Evolutionary conservation across 2,888 invertebrate species (phyloP).

Genomic region (Troglohyphantes excavatus): DNA sequence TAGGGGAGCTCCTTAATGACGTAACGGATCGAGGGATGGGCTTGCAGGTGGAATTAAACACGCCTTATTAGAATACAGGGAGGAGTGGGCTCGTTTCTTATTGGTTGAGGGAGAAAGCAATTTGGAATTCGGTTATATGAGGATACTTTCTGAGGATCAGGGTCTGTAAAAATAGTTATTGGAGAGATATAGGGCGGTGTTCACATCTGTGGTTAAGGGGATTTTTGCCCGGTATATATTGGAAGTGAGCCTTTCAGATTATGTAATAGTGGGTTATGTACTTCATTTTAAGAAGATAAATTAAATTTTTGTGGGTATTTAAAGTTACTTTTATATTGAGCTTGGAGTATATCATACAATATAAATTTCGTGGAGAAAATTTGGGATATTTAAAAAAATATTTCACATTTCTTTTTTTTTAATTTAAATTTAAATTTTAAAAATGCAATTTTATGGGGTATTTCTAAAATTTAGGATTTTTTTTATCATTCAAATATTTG

Average conservation of each 20-base stretch:
- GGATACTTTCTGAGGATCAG: constrained; percentile 8
- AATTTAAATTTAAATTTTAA: no score
- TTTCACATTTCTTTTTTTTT: no score
- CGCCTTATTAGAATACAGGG: constrained; percentile 75
- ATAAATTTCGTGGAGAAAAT: no score
- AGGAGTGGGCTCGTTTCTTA: constrained; percentile 40
- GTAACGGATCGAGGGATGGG: constrained; percentile 76
- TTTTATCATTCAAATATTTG: no score
- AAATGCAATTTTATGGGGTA: no score
- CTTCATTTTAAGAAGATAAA: no score
- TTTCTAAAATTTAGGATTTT: no score
- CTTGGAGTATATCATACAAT: no score
- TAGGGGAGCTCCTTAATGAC: constrained; percentile 73
- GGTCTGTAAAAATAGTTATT: constrained; percentile 27
- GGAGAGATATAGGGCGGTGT: background rate
- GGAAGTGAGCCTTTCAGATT: background rate
- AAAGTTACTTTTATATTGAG: no score
- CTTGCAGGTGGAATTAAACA: constrained; percentile 74
- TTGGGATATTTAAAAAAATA: no score
- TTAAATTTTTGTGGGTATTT: no score
- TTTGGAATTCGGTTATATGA: constrained; percentile 63
- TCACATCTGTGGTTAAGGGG: constrained; percentile 31
- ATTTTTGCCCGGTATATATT: constrained; percentile 43
- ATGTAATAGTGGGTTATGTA: background rate
- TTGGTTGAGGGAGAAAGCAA: constrained; percentile 73